Evolutionary conservation across 2,888 invertebrate genomes (phyloP), one percentile per base, ranked within the genome.

Genomic region (Cylloceria caligata): DNA sequence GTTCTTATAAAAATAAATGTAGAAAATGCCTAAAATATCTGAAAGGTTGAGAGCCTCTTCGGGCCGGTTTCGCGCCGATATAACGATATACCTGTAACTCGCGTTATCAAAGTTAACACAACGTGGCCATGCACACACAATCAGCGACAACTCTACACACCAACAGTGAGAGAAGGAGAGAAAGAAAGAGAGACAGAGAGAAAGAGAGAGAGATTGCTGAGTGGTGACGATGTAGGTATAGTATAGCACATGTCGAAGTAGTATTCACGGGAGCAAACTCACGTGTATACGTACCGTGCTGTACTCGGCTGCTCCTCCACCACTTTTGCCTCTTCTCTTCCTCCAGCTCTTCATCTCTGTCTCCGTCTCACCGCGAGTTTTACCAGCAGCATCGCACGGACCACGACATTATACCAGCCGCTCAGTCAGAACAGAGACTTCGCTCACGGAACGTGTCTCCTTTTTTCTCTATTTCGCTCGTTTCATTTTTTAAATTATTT

Each of bases 401-500:
- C 73, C 80, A 64, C 85, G 76, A 84, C 80, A 86, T 85, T 88
- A 86, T 86, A 86, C 85, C 80, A 81, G 75, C 83, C 79, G 78
- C 84, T 86, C 89, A 89, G 89, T 89, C 86, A 81, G 87, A 81
- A 86, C 82, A 85, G 85, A 87, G 89, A 86, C 87, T 87, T 85
- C 86, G 89, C 84, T 86, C 84, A 79, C 85, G 71, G 30, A 83
- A 84, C 81, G 52, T 84, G 86, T 83, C 80, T 73, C 83, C 84
- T 82, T 82, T 64, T 80, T 82, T 77, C 55, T 72, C 52, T 45
- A 2, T 16, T 13, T 9, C 64, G 19, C 71, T 24, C 13, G 42
- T 60, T 68, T 47, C 21, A 30, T 62, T 36, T 30, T 34, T 27
- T n/a, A n/a, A n/a, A n/a, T 21, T 55, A 39, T 36, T 16, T 1